phyloP scores from a whole-genome alignment of 2,113 vertebrate species.

The Gallinago jamesoni region DNA sequence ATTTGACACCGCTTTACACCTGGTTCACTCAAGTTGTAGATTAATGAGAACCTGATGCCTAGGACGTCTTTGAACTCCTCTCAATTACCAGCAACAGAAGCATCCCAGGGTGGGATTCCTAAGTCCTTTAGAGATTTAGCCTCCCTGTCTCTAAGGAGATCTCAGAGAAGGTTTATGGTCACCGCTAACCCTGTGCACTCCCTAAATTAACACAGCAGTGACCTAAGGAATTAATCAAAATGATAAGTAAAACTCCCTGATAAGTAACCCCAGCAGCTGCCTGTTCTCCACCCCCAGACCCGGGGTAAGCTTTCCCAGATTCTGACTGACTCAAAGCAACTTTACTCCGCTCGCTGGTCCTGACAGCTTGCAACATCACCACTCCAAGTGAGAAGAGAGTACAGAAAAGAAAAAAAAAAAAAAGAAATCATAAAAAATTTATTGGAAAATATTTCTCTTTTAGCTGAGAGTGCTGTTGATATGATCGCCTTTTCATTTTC shows the following conservation, averaged over 20 bases:
- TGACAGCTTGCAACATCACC: constrained; percentile 42
- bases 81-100: neutral
- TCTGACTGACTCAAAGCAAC: constrained; percentile 17
- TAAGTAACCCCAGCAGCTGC: neutral
- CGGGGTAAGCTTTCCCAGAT: constrained; percentile 17
- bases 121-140: neutral
- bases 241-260: neutral
- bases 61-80: neutral
- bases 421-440: constrained; percentile 33
- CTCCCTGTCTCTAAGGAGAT: neutral
- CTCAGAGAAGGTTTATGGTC: neutral
- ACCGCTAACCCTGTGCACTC: neutral
- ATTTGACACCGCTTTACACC: neutral
- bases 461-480: constrained; percentile 46
- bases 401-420: neutral
- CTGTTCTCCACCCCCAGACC: neutral
- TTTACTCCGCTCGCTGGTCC: neutral
- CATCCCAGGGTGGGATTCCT: neutral
- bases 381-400: constrained; percentile 8
- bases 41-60: neutral
- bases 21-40: neutral
- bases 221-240: neutral
- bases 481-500: constrained; percentile 26
- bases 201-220: neutral
- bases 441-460: constrained; percentile 63